These are phyloP conservation scores for Microtus oregoni DNA, from an alignment of 2,113 vertebrate genomes.

Conservation along the genomic window DNA sequence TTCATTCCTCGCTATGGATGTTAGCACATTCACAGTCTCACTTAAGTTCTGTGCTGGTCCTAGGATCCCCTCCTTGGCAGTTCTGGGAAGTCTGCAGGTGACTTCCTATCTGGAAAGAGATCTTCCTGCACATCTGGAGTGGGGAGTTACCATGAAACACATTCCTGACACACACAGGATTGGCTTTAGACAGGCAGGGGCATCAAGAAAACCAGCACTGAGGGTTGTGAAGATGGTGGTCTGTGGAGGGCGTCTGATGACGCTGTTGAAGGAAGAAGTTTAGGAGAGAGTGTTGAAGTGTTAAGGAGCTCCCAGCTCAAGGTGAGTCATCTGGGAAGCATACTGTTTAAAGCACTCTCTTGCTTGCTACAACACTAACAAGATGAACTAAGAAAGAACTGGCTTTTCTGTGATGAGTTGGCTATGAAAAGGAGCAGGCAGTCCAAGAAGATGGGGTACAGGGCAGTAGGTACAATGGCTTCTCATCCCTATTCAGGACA, in stretches of 20 bases:
- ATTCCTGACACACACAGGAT: background rate
- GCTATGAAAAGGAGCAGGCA: background rate
- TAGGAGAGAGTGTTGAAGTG: background rate
- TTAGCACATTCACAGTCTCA: background rate
- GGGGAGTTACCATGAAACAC: background rate
- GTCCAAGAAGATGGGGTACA: background rate
- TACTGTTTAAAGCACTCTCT: background rate
- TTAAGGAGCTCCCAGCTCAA: background rate
- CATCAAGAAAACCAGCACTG: background rate
- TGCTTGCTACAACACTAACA: background rate
- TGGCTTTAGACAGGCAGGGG: background rate
- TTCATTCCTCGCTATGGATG: background rate
- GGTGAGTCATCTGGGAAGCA: background rate
- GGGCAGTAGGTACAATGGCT: no score
- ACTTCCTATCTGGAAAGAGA: background rate
- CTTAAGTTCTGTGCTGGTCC: background rate
- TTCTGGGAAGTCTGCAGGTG: background rate
- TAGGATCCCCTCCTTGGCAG: background rate
- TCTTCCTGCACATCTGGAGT: background rate
- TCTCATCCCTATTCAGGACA: background rate
- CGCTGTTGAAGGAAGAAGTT: background rate
- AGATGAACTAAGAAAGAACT: background rate
- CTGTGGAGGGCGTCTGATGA: background rate
- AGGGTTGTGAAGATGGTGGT: background rate
- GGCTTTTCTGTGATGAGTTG: background rate